Percentiles rank a stretch among this genome's conserved stretches.
These are phyloP conservation scores for Labrus mixtus DNA, from an alignment of 2,113 vertebrate genomes.

Conservation along the genomic window DNA sequence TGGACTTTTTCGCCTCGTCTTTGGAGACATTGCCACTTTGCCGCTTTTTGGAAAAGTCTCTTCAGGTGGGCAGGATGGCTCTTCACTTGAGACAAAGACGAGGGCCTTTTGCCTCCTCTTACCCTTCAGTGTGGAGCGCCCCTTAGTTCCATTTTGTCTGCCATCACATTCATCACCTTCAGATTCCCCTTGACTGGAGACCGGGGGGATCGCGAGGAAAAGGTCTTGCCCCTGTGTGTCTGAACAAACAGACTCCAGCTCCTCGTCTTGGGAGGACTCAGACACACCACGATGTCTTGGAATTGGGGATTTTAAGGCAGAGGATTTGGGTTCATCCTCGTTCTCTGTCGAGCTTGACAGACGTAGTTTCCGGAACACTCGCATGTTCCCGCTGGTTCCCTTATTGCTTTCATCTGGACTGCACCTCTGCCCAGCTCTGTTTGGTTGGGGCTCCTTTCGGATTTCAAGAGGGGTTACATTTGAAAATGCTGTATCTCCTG, in stretches of 20 bases:
- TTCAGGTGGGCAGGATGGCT: slow-evolving; percentile 72
- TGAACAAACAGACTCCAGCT: slow-evolving; percentile 71
- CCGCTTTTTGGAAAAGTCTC: slow-evolving; percentile 46
- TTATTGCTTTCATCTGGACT: slow-evolving; percentile 55
- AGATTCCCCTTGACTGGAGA: slow-evolving; percentile 78
- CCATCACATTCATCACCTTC: slow-evolving; percentile 71
- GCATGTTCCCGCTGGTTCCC: slow-evolving; percentile 59
- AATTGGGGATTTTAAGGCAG: slow-evolving; percentile 47
- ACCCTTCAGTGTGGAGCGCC: slow-evolving; percentile 47
- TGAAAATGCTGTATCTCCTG: slow-evolving; percentile 67
- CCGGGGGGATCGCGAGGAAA: slow-evolving; percentile 73
- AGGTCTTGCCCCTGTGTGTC: slow-evolving; percentile 74
- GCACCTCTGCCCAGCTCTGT: slow-evolving; percentile 40
- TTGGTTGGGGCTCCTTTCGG: slow-evolving; percentile 65
- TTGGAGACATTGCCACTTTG: slow-evolving; percentile 31
- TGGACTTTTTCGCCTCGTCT: slow-evolving; percentile 44
- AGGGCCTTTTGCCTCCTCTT: slow-evolving; percentile 66
- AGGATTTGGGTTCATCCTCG: slow-evolving; percentile 63
- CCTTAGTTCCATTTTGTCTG: slow-evolving; percentile 48
- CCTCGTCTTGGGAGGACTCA: slow-evolving; percentile 80
- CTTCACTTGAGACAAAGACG: slow-evolving; percentile 69
- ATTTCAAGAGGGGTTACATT: slow-evolving; percentile 72
- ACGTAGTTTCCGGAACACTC: slow-evolving; percentile 75
- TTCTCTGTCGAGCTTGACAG: slow-evolving; percentile 76
- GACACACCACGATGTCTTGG: slow-evolving; percentile 58